A percentile compares a stretch with the other conserved stretches of the same genome.
Conservation (phyloP, 2,888 invertebrate genomes). For the Dexiosoma caninum region DNA sequence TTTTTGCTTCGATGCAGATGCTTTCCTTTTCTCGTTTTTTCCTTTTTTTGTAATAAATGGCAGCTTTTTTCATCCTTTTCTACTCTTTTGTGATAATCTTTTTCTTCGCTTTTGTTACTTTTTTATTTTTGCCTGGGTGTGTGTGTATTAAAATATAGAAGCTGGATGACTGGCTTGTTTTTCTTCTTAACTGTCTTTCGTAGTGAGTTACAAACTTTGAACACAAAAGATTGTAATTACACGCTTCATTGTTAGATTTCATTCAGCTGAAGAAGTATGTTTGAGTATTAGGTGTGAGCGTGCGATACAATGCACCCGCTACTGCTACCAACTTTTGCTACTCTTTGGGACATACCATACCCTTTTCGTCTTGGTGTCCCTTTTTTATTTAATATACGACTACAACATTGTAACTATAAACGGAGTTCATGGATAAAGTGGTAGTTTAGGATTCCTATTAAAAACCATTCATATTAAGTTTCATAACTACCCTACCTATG, state of each 20-base stretch:
- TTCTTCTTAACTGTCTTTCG: conserved; percentile 47
- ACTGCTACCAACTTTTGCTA: conserved; percentile 8
- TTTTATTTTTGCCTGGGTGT: neutral
- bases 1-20: conserved; percentile 17
- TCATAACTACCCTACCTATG: conserved; percentile 45
- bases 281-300: neutral
- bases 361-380: neutral
- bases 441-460: conserved; percentile 46
- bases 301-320: conserved; percentile 28
- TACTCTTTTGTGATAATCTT: neutral
- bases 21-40: neutral
- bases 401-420: neutral
- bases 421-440: conserved; percentile 35
- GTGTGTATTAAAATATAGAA: neutral
- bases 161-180: conserved; percentile 24
- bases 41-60: conserved; percentile 49
- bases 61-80: conserved; percentile 42
- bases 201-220: conserved; percentile 58
- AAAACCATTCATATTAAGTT: conserved; percentile 47
- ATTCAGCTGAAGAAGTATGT: conserved; percentile 20
- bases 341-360: neutral
- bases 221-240: conserved; percentile 76
- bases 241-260: conserved; percentile 76
- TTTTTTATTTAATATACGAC: conserved; percentile 21
- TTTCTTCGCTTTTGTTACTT: neutral